phyloP scores from a whole-genome alignment of 2,888 invertebrate genomes.

The Parascotia fuliginaria region DNA sequence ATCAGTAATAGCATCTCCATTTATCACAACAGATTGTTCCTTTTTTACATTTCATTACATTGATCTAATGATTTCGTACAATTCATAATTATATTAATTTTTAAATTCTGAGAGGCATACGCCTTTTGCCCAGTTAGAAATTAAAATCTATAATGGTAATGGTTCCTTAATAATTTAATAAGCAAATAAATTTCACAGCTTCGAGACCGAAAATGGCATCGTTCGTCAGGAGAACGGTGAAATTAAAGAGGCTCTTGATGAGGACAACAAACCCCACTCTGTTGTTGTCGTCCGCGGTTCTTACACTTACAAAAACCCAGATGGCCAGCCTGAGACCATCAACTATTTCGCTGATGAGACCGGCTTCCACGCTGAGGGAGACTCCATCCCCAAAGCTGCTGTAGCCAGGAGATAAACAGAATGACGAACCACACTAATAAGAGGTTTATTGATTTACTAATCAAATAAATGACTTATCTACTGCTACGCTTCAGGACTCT shows the following conservation, averaged over 20 bases:
- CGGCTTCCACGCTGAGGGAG: slow-evolving; percentile 87
- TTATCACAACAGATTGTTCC: too few species aligned
- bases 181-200: too few species aligned
- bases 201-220: neutral
- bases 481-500: neutral
- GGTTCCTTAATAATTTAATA: too few species aligned
- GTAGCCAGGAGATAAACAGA: neutral
- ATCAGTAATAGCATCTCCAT: too few species aligned
- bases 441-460: neutral
- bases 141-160: too few species aligned
- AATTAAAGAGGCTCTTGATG: slow-evolving; percentile 72
- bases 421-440: neutral
- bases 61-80: too few species aligned
- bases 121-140: too few species aligned
- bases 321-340: slow-evolving; percentile 74
- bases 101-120: too few species aligned
- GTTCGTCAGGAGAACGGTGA: slow-evolving; percentile 72
- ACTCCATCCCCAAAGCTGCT: slow-evolving; percentile 78
- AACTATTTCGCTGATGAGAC: slow-evolving; percentile 87
- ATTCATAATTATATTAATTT: too few species aligned
- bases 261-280: slow-evolving; percentile 84
- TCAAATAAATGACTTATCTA: too few species aligned
- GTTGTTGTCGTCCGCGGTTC: slow-evolving; percentile 86
- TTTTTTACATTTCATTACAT: too few species aligned
- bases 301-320: slow-evolving; percentile 86